A percentile compares a stretch with the other conserved stretches of the same genome.
Conservation (phyloP, 2,797 vertebrate genomes). For the Leptatherina wallacei region DNA sequence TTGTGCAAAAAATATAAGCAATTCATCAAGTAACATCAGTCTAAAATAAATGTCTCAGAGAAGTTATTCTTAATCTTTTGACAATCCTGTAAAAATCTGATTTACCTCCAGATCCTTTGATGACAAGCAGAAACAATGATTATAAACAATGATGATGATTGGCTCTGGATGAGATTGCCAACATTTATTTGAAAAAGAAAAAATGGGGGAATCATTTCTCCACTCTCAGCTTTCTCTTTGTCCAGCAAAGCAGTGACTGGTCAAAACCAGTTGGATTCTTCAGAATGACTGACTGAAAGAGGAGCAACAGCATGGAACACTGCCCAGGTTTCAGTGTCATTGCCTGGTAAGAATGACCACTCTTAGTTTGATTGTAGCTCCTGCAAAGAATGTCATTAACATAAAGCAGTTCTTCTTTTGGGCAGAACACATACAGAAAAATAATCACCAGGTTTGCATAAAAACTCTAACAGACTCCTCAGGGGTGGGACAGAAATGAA, state of each 20-base stretch:
- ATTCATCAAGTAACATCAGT: not conserved
- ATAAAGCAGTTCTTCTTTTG: not conserved
- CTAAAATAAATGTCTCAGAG: not conserved
- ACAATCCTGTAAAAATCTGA: not conserved
- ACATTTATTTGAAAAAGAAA: too few species aligned
- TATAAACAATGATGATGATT: not conserved
- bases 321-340: constrained; percentile 68
- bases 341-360: constrained; percentile 48
- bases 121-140: not conserved
- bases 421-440: not conserved
- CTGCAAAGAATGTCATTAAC: constrained; percentile 23
- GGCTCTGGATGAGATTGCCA: not conserved
- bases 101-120: not conserved
- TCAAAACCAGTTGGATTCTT: constrained; percentile 47
- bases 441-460: not conserved
- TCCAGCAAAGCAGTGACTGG: constrained; percentile 42
- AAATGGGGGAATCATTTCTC: not conserved
- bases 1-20: not conserved
- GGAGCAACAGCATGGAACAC: constrained; percentile 69
- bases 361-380: constrained; percentile 41
- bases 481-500: not conserved
- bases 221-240: constrained; percentile 33
- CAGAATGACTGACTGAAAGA: constrained; percentile 55
- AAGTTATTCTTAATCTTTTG: not conserved
- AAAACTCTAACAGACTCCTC: not conserved